A percentile compares a stretch with the other conserved stretches of the same genome.
phyloP scores from a whole-genome alignment of 92 coral and sea anemone genomes.

The Diadumene lineata region DNA sequence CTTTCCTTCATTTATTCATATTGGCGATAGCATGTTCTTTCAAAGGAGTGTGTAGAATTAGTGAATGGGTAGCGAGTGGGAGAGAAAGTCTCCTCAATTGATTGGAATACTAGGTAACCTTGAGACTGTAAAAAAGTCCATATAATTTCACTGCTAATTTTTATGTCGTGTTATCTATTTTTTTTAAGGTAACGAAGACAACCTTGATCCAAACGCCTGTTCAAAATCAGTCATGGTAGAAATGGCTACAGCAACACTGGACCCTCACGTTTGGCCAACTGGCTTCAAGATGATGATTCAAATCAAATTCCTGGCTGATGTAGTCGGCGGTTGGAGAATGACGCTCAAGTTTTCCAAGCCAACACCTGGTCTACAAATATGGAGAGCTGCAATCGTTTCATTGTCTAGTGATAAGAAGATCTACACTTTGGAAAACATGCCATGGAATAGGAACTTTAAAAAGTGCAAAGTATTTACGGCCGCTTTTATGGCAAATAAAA shows the following conservation, averaged over 20 bases:
- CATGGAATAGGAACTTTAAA: constrained; percentile 37
- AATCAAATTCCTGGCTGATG: constrained; percentile 26
- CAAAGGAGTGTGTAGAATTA: too few species aligned
- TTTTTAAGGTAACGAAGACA: neutral
- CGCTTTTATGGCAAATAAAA: neutral
- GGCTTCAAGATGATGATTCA: constrained; percentile 50
- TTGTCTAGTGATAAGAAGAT: constrained; percentile 30
- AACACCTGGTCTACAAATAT: constrained; percentile 34
- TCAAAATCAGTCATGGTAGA: neutral
- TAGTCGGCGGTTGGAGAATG: constrained; percentile 59
- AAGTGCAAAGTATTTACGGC: constrained; percentile 9
- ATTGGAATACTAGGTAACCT: too few species aligned
- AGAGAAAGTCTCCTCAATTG: too few species aligned
- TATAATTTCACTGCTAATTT: neutral
- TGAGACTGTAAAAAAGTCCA: neutral
- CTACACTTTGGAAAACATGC: constrained; percentile 44
- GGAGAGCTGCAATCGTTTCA: constrained; percentile 37
- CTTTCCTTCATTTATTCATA: too few species aligned
- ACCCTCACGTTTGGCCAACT: constrained; percentile 19
- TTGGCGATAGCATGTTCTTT: too few species aligned
- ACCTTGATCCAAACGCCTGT: neutral
- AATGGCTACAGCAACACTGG: neutral
- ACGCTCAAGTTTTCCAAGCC: constrained; percentile 41
- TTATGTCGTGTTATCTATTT: neutral
- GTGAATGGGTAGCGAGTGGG: too few species aligned